phyloP scores from a whole-genome alignment of 2,797 vertebrate species.

The Manis javanica region DNA sequence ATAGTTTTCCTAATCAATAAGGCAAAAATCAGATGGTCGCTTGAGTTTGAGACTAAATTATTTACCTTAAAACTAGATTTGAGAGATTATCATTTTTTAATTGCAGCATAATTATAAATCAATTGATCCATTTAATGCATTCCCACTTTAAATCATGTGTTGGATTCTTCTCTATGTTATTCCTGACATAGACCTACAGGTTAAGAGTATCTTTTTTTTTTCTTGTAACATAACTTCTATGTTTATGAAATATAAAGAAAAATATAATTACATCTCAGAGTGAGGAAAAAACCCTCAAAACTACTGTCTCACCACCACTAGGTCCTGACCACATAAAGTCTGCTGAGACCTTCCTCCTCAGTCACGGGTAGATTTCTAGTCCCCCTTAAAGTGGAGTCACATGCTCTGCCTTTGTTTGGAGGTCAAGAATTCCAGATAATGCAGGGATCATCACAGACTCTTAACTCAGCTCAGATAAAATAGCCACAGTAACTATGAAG shows the following conservation, averaged over 20 bases:
- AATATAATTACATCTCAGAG: background rate
- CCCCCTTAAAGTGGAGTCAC: background rate
- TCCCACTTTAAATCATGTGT: background rate
- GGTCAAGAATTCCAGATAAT: constrained; percentile 24
- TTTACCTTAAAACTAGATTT: background rate
- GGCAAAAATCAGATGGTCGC: constrained; percentile 17
- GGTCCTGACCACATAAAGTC: background rate
- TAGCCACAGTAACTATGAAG: background rate
- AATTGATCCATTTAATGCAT: background rate
- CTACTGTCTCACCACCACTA: background rate
- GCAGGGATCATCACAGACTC: background rate
- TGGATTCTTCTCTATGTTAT: background rate
- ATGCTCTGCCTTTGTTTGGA: background rate
- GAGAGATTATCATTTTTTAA: background rate
- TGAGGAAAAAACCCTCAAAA: background rate
- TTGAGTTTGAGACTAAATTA: background rate
- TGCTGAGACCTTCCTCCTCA: background rate
- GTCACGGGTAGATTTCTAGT: background rate
- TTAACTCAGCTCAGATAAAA: constrained; percentile 15
- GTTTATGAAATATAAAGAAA: background rate
- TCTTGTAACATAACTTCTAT: background rate
- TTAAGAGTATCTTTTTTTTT: background rate
- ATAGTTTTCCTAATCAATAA: background rate
- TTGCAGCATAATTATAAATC: background rate
- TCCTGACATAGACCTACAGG: background rate